phyloP scores from a whole-genome alignment of 2,797 vertebrate genomes.

The Darevskia mixta region DNA sequence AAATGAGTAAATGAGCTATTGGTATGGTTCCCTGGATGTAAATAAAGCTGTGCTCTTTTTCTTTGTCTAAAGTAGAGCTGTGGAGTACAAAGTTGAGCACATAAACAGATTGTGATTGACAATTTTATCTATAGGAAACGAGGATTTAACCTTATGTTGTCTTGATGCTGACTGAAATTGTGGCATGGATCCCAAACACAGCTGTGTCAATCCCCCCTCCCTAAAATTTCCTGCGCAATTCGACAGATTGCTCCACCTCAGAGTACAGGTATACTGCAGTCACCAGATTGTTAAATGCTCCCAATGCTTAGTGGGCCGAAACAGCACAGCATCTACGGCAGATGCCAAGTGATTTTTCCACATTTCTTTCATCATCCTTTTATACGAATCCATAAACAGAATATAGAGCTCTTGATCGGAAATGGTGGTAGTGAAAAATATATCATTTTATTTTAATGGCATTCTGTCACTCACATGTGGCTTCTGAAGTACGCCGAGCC shows the following conservation, averaged over 20 bases:
- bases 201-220: background rate
- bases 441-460: background rate
- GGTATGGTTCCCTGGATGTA: background rate
- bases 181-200: background rate
- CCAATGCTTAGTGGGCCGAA: constrained; percentile 3
- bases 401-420: background rate
- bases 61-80: background rate
- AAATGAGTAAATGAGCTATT: background rate
- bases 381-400: constrained; percentile 8
- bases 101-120: background rate
- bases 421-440: background rate
- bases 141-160: background rate
- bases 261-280: constrained; percentile 7
- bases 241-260: constrained; percentile 1
- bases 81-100: background rate
- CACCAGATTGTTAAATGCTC: constrained; percentile 12
- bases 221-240: background rate
- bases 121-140: background rate
- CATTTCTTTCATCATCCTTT: background rate
- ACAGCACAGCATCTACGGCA: background rate
- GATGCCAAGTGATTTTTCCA: constrained; percentile 2
- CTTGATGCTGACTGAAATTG: background rate
- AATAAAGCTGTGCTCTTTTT: background rate
- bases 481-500: background rate
- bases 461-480: background rate